Percentiles rank a stretch among this genome's conserved stretches.
These are phyloP conservation scores for Aquatica leii DNA, from an alignment of 2,888 invertebrate genomes.

Conservation along the genomic window DNA sequence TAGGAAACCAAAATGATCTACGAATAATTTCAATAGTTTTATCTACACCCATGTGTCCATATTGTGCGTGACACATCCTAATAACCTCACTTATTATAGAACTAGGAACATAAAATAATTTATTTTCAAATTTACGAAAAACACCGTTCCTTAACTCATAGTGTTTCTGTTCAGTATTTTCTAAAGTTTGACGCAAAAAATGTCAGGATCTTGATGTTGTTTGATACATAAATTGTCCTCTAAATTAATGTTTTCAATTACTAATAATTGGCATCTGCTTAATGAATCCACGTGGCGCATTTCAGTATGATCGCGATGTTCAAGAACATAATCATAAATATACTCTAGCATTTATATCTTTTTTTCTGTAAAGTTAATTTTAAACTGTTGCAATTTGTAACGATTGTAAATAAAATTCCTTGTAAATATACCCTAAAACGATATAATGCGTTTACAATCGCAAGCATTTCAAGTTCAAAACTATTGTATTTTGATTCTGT, in stretches of 20 bases:
- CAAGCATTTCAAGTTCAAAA: too few relatives aligned
- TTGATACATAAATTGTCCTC: too few relatives aligned
- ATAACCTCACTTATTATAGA: conserved; percentile 14
- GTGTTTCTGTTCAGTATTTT: background rate
- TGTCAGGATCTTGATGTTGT: background rate
- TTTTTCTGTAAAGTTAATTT: too few relatives aligned
- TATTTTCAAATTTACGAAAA: background rate
- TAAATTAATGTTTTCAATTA: background rate
- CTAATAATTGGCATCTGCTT: background rate
- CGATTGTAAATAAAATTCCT: background rate
- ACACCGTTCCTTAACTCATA: too few relatives aligned
- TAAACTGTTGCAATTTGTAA: too few relatives aligned
- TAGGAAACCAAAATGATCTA: background rate
- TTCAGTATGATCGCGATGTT: background rate
- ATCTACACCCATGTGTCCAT: background rate
- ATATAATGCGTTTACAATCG: background rate
- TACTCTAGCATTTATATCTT: background rate
- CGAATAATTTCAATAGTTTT: background rate
- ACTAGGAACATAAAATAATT: background rate
- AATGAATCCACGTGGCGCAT: background rate
- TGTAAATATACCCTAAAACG: background rate
- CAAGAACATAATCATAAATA: background rate
- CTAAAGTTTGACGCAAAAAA: background rate
- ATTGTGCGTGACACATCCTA: conserved; percentile 3
- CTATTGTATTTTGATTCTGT: too few relatives aligned